Evolutionary conservation across 2,113 vertebrate genomes (phyloP).

Genomic region (Oryzias javanicus): DNA sequence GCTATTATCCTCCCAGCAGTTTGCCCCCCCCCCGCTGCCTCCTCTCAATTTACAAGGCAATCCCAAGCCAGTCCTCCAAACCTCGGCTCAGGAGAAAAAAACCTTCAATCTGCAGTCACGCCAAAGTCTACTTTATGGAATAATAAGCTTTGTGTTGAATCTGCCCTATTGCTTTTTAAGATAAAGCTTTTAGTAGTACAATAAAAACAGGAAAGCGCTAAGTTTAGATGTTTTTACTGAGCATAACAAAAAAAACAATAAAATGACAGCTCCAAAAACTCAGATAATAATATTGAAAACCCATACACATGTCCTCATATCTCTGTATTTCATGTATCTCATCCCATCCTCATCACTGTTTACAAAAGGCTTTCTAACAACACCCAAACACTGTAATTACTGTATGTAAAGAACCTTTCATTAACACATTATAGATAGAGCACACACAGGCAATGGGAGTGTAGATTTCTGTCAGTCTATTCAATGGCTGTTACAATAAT

Average conservation of each 20-base stretch:
- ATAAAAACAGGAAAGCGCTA: constrained; percentile 21
- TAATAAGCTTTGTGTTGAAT: constrained; percentile 64
- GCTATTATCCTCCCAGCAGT: constrained; percentile 45
- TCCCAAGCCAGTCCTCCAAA: constrained; percentile 38
- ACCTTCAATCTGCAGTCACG: constrained; percentile 42
- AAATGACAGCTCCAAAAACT: neutral
- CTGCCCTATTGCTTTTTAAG: constrained; percentile 50
- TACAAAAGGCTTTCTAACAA: constrained; percentile 18
- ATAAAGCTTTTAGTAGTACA: constrained; percentile 41
- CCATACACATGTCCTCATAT: neutral
- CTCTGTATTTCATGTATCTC: neutral
- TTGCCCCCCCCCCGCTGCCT: constrained; percentile 25
- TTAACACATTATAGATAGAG: constrained; percentile 9
- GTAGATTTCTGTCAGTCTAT: constrained; percentile 48
- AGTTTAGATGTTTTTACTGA: constrained; percentile 8
- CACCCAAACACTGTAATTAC: constrained; percentile 21
- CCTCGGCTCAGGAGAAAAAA: constrained; percentile 27
- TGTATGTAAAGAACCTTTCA: constrained; percentile 21
- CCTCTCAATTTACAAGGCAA: constrained; percentile 47
- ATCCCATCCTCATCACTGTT: constrained; percentile 7
- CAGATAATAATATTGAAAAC: neutral
- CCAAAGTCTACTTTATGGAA: constrained; percentile 53
- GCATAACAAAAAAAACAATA: constrained; percentile 2
- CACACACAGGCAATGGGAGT: constrained; percentile 4
- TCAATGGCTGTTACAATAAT: constrained; percentile 51